Evolutionary conservation across 1,140 invertebrate species (phyloP), one percentile per base, ranked within the genome.

Genomic region (roundworm (Caenorhabditis elegans)): DNA sequence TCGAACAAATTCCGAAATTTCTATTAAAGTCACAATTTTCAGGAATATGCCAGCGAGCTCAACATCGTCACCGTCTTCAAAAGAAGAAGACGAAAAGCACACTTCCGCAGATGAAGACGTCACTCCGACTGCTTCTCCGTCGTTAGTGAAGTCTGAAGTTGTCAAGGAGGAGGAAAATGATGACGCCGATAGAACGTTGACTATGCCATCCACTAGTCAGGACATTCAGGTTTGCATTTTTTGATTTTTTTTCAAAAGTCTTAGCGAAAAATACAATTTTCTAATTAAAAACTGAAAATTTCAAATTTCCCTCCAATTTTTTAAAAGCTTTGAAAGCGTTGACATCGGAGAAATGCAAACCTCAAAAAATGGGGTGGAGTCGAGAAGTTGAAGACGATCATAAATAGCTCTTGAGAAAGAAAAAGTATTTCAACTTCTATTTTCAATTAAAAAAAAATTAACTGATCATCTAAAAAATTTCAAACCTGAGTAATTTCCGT

Each of bases 121-220:
- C 60, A 70, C 60, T 43, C 60, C 60, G 60, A 70, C 36, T 22
- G 60, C 60, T 17, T 70, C 60, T 15, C 60, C 60, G 39, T 17
- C 8, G n/a, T n/a, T 28, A 34, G 15, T 15, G 39, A 5, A 5
- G 39, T 60, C 53, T 6, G 53, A 19, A n/a, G 60, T 5, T 3
- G 60, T 10, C 3, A 22, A 28, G 34, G 60, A 70, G 8, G 31
- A 39, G 10, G 60, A 70, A 8, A n/a, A 70, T 22, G 8, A 19
- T 43, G 39, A 43, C 39, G 39, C 39, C n/a, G 60, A 70, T n/a
- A 36, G n/a, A 70, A 70, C 60, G 22, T 70, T 70, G 60, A 70
- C 60, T 15, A 70, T 70, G 60, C 60, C 60, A 11, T 70, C 60
- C 11, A 70, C 60, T 24, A 39, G 34, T 70, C 60, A 70, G n/a